Percentiles rank a stretch among this genome's conserved stretches.
Conservation (phyloP, 2,797 vertebrate genomes). For the Malacoraja senta region DNA sequence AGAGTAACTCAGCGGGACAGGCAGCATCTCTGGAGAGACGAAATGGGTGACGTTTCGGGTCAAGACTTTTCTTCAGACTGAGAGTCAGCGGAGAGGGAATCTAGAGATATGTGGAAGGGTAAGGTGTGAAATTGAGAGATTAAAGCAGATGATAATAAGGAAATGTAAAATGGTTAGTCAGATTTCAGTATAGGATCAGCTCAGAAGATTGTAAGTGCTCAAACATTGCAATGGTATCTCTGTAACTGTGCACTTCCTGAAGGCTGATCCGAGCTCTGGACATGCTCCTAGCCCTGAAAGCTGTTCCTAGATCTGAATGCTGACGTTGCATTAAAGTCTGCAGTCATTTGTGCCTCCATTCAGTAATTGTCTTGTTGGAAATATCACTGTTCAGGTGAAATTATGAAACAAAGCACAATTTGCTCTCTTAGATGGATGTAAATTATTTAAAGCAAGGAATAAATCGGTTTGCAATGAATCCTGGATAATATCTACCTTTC, state of each 20-base stretch:
- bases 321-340: no score
- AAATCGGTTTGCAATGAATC: neutral
- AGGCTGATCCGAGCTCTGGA: neutral
- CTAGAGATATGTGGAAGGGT: no score
- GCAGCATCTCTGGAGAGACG: no score
- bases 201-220: neutral
- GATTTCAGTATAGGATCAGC: neutral
- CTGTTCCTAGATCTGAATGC: no score
- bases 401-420: neutral
- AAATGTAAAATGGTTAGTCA: neutral
- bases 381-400: neutral
- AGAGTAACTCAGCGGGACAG: no score
- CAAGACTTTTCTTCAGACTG: no score
- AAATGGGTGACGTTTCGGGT: no score
- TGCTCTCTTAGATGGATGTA: neutral
- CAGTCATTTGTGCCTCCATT: no score
- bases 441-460: neutral
- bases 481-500: neutral
- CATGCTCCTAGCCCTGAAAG: neutral
- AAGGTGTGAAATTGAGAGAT: no score
- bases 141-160: no score
- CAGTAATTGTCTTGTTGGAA: neutral
- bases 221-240: neutral
- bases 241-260: neutral
- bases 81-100: no score